These are phyloP conservation scores for Xenops minutus DNA, from an alignment of 2,797 vertebrate species.

Conservation along the genomic window DNA sequence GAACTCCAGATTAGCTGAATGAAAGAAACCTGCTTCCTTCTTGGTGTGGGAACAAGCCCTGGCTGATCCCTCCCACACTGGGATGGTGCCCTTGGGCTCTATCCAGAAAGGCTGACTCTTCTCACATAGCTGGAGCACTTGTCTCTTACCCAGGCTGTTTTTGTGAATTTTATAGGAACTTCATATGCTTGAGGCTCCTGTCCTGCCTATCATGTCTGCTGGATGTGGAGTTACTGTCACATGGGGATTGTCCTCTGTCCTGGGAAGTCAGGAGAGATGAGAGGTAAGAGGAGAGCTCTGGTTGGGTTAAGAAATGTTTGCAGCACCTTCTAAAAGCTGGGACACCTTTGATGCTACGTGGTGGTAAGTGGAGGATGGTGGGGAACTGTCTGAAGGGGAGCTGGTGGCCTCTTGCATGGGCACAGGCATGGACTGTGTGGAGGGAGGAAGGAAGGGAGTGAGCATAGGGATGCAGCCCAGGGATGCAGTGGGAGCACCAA, in stretches of 20 bases:
- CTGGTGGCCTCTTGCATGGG: rapidly evolving
- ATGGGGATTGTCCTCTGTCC: neutral
- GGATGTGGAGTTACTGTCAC: rapidly evolving
- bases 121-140: rapidly evolving
- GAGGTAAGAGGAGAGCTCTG: neutral
- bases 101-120: neutral
- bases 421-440: neutral
- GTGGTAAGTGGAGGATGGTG: neutral
- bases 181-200: neutral
- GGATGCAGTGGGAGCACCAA: neutral
- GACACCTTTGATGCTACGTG: rapidly evolving
- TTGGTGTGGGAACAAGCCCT: neutral
- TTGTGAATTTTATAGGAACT: neutral
- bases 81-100: neutral
- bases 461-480: neutral
- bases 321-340: neutral
- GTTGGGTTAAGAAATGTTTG: neutral
- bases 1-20: neutral
- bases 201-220: neutral
- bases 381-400: neutral
- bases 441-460: neutral
- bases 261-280: neutral
- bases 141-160: neutral
- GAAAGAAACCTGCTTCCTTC: neutral
- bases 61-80: neutral